Conservation (phyloP, 2,888 invertebrate species). For the Strigamia maritima region DNA sequence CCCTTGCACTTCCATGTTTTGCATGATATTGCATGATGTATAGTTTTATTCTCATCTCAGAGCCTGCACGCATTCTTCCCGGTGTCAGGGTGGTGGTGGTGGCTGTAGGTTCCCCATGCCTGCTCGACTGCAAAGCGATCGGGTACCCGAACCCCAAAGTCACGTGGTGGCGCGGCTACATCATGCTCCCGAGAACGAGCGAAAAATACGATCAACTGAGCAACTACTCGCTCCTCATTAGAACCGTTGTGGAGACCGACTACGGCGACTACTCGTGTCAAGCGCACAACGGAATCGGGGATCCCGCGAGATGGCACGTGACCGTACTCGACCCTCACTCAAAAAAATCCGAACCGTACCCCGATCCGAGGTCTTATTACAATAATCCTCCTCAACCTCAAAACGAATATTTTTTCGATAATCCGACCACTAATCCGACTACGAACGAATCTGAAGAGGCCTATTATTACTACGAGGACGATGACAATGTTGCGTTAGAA, state of each 20-base stretch:
- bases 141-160: conserved; percentile 76
- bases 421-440: too few species aligned
- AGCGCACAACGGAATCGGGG: conserved; percentile 77
- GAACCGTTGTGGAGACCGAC: conserved; percentile 66
- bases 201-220: conserved; percentile 67
- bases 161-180: conserved; percentile 78
- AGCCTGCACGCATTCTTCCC: conserved; percentile 47
- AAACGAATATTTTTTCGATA: too few species aligned
- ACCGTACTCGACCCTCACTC: too few species aligned
- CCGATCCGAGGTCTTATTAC: too few species aligned
- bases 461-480: too few species aligned
- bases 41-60: conserved; percentile 29
- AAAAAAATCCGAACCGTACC: too few species aligned
- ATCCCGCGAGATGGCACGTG: conserved; percentile 73
- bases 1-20: neutral
- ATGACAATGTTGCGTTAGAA: too few species aligned
- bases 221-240: conserved; percentile 72
- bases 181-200: conserved; percentile 69
- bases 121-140: conserved; percentile 74
- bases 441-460: too few species aligned
- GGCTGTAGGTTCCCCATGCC: conserved; percentile 66
- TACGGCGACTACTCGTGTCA: conserved; percentile 85
- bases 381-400: too few species aligned
- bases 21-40: neutral
- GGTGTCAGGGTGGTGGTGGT: conserved; percentile 60